phyloP scores from a whole-genome alignment of 2,113 vertebrate species.

The Malurus cyaneus region DNA sequence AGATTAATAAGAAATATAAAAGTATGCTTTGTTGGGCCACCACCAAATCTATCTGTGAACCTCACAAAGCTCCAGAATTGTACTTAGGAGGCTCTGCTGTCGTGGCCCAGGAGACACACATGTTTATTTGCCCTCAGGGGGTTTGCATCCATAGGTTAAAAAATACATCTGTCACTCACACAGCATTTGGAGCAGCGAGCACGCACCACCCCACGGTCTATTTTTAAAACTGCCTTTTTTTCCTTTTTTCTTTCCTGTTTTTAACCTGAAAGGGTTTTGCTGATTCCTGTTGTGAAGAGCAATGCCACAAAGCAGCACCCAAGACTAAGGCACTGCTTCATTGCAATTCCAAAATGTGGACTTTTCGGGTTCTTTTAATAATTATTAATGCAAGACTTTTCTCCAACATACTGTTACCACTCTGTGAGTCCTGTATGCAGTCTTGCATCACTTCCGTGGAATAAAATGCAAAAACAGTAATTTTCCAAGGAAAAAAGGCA shows the following conservation, averaged over 20 bases:
- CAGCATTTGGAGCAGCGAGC: fast-evolving
- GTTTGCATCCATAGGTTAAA: background rate
- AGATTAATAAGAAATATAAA: background rate
- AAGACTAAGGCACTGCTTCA: background rate
- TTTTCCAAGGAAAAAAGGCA: background rate
- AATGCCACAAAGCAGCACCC: background rate
- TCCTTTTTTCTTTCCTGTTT: background rate
- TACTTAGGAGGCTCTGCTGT: background rate
- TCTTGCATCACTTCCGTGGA: background rate
- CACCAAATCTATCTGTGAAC: background rate
- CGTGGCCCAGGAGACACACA: background rate
- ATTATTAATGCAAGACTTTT: background rate
- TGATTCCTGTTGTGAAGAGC: background rate
- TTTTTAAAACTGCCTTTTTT: background rate
- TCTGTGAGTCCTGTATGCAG: background rate
- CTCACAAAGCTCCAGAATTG: background rate
- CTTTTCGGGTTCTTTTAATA: background rate
- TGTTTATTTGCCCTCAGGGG: background rate
- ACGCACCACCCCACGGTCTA: background rate
- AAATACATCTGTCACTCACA: background rate
- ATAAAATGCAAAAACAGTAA: background rate
- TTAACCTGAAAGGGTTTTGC: background rate
- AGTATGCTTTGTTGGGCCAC: background rate
- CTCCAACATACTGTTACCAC: background rate
- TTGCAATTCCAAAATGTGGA: background rate